Evolutionary conservation across 2,113 vertebrate genomes (phyloP), one percentile per base, ranked within the genome.

Genomic region (Pogonocichla stellata): DNA sequence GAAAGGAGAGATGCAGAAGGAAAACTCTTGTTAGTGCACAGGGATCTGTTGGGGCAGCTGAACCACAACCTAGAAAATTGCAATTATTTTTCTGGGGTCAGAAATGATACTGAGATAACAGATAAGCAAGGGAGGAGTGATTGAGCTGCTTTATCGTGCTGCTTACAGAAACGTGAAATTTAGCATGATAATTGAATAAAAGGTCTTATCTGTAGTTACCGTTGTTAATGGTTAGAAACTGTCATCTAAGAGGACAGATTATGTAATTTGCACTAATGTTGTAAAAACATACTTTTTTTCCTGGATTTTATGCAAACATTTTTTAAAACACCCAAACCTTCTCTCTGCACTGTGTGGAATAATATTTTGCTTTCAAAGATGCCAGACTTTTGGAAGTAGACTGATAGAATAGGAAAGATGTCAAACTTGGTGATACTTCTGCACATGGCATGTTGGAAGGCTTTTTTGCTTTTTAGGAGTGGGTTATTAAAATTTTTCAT

Each of bases 121-220:
- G 82, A 97, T 88, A 73, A 74, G n/a, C 23, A 12, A 8, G 25
- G 48, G 64, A 91, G 64, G 72, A 91, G 72, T 88, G 74, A 92
- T 25, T 62, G 71, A 71, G 40, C 71, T 88, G 33, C 75, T 93
- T 93, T 96, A 96, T 96, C 36, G 0, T 61, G 40, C 88, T 93
- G 88, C 94, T 92, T 92, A 54, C 94, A 94, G 88, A 93, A 88
- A 88, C 5, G 38, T 66, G 67, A 94, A 69, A 75, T 92, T 69
- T 58, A 80, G 54, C 58, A 12, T 26, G 88, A 88, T 90, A 83
- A 72, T 54, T 77, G 38, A 80, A 86, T 92, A 38, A 62, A 88
- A 92, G 67, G 34, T 69, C 29, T 90, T 92, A 92, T 88, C 95
- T 88, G 3, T 77, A 28, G 56, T 80, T 93, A 60, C 0, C 0